These are phyloP conservation scores for Notamacropus eugenii DNA, from an alignment of 2,797 vertebrate species.

Conservation along the genomic window DNA sequence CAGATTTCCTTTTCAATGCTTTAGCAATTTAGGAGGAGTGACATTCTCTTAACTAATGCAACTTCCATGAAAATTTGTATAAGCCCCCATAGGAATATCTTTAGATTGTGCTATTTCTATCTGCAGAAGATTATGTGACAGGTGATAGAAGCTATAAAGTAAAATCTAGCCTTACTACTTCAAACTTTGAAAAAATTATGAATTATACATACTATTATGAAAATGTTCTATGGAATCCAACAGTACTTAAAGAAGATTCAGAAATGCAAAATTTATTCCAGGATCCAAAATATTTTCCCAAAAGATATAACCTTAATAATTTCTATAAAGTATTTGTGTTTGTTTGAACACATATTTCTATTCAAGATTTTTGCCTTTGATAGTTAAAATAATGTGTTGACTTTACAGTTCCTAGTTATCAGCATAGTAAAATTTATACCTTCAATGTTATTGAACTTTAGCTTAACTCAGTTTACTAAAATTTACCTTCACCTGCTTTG, in stretches of 20 bases:
- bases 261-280: not conserved
- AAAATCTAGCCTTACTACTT: not conserved
- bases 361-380: not conserved
- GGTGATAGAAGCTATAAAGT: not conserved
- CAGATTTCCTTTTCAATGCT: not conserved
- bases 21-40: not conserved
- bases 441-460: not conserved
- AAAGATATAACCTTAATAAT: not conserved
- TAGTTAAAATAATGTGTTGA: not conserved
- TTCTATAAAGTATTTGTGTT: not conserved
- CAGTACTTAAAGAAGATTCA: not conserved
- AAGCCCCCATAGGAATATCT: not conserved
- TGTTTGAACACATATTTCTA: not conserved
- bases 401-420: not conserved
- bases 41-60: not conserved
- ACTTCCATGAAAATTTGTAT: not conserved
- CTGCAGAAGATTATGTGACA: not conserved
- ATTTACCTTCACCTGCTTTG: not conserved
- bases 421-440: not conserved
- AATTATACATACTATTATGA: not conserved
- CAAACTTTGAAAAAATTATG: not conserved
- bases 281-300: not conserved
- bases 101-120: too few species aligned
- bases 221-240: not conserved
- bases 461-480: not conserved